These are phyloP conservation scores for Agrotis clavis DNA, from an alignment of 2,888 invertebrate species.

Conservation along the genomic window DNA sequence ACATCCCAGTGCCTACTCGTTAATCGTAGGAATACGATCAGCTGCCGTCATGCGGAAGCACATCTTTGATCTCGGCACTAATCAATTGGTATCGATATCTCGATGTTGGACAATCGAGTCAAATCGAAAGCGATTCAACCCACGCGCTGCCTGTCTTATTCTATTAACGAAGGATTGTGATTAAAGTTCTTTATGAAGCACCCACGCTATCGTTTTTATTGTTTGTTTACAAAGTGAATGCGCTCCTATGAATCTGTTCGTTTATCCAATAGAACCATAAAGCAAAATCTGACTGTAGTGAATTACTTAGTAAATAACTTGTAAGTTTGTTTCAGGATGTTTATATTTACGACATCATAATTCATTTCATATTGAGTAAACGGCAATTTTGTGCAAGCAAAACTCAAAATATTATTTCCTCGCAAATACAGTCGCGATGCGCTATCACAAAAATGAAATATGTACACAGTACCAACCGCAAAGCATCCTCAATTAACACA, in stretches of 20 bases:
- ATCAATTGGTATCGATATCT: conserved; percentile 85
- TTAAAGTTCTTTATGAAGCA: conserved; percentile 72
- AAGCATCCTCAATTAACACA: conserved; percentile 52
- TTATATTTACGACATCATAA: not conserved
- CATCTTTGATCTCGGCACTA: conserved; percentile 85
- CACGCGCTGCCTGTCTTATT: conserved; percentile 78
- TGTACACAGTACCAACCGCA: conserved; percentile 2
- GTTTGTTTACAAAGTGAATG: conserved; percentile 57
- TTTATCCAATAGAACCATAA: conserved; percentile 47
- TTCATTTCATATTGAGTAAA: conserved; percentile 5
- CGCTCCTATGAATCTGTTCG: conserved; percentile 27
- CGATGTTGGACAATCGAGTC: conserved; percentile 78
- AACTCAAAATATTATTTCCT: not conserved
- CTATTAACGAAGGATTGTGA: conserved; percentile 75
- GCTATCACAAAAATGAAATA: conserved; percentile 29
- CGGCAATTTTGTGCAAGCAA: not conserved
- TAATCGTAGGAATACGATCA: conserved; percentile 75
- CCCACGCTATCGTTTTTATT: conserved; percentile 72
- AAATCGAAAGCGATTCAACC: conserved; percentile 80
- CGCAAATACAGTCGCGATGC: conserved; percentile 2
- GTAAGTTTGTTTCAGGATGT: conserved; percentile 15
- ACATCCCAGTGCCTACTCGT: conserved; percentile 71
- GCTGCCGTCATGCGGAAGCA: conserved; percentile 83
- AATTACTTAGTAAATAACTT: conserved; percentile 30
- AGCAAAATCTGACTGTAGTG: conserved; percentile 11